phyloP scores from a whole-genome alignment of 2,888 invertebrate genomes.

The Andrena chrysosceles region DNA sequence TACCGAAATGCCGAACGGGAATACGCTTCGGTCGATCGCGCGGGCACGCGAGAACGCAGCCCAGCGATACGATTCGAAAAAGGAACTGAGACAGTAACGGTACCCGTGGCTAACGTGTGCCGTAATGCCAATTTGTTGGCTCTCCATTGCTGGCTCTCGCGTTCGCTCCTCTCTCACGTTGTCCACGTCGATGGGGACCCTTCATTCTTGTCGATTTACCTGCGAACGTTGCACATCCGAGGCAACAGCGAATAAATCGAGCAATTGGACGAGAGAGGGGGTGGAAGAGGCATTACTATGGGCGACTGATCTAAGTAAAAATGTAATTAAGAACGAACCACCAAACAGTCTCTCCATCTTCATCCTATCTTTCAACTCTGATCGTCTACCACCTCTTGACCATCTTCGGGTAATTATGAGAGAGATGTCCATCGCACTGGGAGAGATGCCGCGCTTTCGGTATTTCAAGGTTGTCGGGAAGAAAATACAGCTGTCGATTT shows the following conservation, averaged over 20 bases:
- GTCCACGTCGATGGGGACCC: constrained; percentile 18
- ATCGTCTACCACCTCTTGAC: too few relatives aligned
- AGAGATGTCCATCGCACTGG: too few relatives aligned
- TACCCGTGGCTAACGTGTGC: constrained; percentile 69
- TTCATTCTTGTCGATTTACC: constrained; percentile 39
- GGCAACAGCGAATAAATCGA: constrained; percentile 72
- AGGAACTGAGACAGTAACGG: constrained; percentile 71
- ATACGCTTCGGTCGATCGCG: constrained; percentile 41
- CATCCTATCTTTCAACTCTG: too few relatives aligned
- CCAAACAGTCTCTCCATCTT: background rate
- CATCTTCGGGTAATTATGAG: too few relatives aligned
- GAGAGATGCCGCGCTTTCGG: too few relatives aligned
- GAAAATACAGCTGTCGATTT: too few relatives aligned
- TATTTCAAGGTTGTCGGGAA: too few relatives aligned
- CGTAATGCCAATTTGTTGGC: constrained; percentile 75
- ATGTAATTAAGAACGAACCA: constrained; percentile 69
- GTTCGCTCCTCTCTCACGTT: constrained; percentile 33
- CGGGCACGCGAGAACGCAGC: constrained; percentile 47
- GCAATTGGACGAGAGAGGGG: constrained; percentile 71
- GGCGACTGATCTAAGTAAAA: constrained; percentile 58
- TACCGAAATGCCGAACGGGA: constrained; percentile 39
- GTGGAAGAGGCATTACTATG: constrained; percentile 35
- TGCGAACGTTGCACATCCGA: constrained; percentile 51
- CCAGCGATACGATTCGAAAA: constrained; percentile 62
- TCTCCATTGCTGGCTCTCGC: constrained; percentile 45